phyloP scores from a whole-genome alignment of 92 coral and sea anemone genomes.

The Pocillopora grandis region DNA sequence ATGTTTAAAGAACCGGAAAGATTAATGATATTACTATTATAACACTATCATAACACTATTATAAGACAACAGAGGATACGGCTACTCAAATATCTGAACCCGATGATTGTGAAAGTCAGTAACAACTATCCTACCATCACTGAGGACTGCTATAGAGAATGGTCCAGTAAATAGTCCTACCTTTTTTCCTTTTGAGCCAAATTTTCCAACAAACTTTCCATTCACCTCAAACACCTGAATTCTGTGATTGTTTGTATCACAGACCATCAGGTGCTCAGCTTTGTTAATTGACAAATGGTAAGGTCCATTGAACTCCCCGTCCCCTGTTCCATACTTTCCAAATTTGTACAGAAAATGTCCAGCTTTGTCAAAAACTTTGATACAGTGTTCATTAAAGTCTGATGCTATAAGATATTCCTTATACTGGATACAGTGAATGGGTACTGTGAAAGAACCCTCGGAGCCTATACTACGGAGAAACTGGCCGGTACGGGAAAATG shows the following conservation, averaged over 20 bases:
- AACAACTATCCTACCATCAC: background rate
- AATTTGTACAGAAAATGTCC: background rate
- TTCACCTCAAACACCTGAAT: background rate
- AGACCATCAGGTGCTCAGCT: background rate
- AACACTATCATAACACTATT: background rate
- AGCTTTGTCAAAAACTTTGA: background rate
- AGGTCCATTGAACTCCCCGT: background rate
- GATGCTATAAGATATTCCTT: background rate
- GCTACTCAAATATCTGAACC: background rate
- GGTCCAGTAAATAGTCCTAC: background rate
- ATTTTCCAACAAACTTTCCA: background rate
- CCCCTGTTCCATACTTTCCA: background rate
- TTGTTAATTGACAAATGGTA: background rate
- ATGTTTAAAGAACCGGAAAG: too few relatives aligned
- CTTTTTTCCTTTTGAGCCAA: background rate
- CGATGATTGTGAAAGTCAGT: background rate
- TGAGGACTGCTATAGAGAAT: background rate
- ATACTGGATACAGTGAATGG: background rate
- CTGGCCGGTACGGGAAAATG: background rate
- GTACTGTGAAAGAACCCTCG: background rate
- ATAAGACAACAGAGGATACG: background rate
- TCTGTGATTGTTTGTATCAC: background rate
- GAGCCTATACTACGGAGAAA: background rate
- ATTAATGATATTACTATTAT: background rate
- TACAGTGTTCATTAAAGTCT: background rate